These are phyloP conservation scores for Eupeodes luniger DNA, from an alignment of 2,888 invertebrate species.

Conservation along the genomic window DNA sequence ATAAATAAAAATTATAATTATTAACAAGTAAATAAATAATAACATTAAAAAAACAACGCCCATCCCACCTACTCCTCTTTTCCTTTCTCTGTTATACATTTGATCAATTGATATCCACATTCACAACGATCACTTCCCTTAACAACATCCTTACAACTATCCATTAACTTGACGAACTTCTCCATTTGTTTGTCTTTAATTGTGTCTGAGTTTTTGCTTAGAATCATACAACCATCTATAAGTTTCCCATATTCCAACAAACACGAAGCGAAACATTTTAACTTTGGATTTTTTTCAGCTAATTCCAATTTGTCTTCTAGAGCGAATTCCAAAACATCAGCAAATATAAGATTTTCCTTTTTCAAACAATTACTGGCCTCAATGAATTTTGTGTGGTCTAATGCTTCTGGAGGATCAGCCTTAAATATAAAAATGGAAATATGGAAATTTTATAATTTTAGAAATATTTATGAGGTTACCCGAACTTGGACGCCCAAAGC, in stretches of 20 bases:
- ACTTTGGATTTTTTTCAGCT: slow-evolving; percentile 38
- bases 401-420: not conserved
- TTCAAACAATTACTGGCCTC: slow-evolving; percentile 3
- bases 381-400: not conserved
- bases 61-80: not conserved
- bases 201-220: not conserved
- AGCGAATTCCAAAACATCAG: not conserved
- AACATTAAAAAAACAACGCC: not conserved
- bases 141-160: not conserved
- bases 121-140: slow-evolving; percentile 46
- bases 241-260: not conserved
- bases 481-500: not conserved
- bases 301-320: not conserved
- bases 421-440: not conserved
- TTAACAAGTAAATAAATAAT: too few relatives aligned
- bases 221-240: slow-evolving; percentile 14
- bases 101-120: slow-evolving; percentile 36
- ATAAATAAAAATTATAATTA: too few relatives aligned
- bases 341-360: slow-evolving; percentile 2
- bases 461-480: not conserved
- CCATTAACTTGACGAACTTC: not conserved
- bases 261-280: slow-evolving; percentile 54
- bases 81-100: slow-evolving; percentile 14
- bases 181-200: not conserved
- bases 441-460: not conserved